Base-by-base conservation (phyloP, 2,888 invertebrate species). In the Colletes collaris region DNA sequence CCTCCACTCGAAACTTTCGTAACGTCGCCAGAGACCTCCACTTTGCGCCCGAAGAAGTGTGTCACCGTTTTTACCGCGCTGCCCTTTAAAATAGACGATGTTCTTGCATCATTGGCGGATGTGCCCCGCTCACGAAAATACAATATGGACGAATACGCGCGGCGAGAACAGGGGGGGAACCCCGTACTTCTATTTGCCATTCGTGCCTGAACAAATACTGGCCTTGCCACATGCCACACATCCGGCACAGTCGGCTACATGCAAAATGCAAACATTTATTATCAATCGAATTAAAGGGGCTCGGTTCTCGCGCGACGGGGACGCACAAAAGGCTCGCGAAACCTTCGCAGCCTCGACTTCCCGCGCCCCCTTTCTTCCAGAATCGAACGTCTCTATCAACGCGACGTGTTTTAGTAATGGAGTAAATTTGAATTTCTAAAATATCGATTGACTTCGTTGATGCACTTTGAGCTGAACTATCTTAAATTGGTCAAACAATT, bases 121-220 rank as follows among this genome's bases (percentile, higher is more conserved):
- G 76, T 60, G 52, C 46, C 50, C n/a, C 37, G 40, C 63, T 37
- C 49, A 68, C 50, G 68, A 68, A 76, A 70, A 58, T 73, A 82
- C 82, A 86, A 82, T 76, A 81, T 64, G 78, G 52, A 62, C 69
- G 81, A 55, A 60, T 73, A 75, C 79, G 75, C 70, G 76, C 50
- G 84, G 80, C 75, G 82, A 85, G 80, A 81, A 75, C 65, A 16
- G 16, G 40, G 64, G 75, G 83, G 67, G 58, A 44, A 58, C 63
- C 37, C 27, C 49, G 50, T 65, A 76, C 72, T 66, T 74, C 78
- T 89, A 84, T 89, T 89, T 90, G 87, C 85, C 78, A 62, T 88
- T 82, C 85, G 86, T 81, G 87, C 89, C 90, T 90, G 89, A 88
- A 89, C 87, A 90, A 90, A 90, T 87, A 90, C 89, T 90, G 90